Percentiles rank a stretch among this genome's conserved stretches.
Evolutionary conservation across 1,140 invertebrate genomes (phyloP).

Genomic region (Leucophenga varia): DNA sequence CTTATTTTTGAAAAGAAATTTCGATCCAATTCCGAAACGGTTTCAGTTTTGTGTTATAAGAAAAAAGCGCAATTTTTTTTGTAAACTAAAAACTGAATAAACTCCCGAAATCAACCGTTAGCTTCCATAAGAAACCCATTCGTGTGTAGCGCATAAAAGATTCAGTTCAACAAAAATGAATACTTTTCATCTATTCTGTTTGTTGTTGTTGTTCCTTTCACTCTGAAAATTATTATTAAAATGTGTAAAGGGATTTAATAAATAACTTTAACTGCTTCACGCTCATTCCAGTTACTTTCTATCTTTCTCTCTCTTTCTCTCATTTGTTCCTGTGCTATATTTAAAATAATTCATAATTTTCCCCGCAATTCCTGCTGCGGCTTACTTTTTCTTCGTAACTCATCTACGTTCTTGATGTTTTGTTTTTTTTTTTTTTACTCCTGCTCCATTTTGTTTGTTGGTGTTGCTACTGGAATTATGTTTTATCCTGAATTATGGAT

Average conservation of each 20-base stretch:
- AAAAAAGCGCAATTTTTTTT: no score
- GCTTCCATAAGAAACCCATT: no score
- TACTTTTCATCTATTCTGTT: not conserved
- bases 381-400: constrained; percentile 3
- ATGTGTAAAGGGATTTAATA: constrained; percentile 57
- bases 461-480: constrained; percentile 52
- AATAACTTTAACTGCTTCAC: constrained; percentile 54
- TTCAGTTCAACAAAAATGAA: no score
- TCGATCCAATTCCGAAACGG: no score
- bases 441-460: constrained; percentile 28
- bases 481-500: constrained; percentile 57
- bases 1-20: no score
- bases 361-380: no score
- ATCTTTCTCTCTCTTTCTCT: constrained; percentile 21
- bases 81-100: no score
- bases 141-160: no score
- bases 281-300: constrained; percentile 30
- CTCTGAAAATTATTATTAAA: constrained; percentile 53
- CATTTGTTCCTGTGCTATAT: constrained; percentile 3
- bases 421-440: constrained; percentile 17
- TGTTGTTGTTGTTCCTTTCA: not conserved
- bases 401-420: no score
- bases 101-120: no score
- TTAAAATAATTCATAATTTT: constrained; percentile 43
- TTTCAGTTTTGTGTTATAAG: no score